These are phyloP conservation scores for Clarias platycephalus DNA, from an alignment of 2,797 vertebrate species.

Conservation along the genomic window DNA sequence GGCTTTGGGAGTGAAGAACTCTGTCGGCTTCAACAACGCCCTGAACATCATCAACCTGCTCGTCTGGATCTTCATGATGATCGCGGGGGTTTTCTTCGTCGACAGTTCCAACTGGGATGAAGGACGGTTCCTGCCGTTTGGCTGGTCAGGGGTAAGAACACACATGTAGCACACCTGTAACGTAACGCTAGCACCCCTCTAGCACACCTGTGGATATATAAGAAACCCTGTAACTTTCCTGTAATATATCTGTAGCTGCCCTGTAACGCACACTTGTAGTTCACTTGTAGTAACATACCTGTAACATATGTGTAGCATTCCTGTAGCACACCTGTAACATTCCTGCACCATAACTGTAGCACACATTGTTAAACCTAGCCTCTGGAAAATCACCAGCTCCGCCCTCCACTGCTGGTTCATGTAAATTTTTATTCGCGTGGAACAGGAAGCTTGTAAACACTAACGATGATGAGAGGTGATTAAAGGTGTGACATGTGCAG, in stretches of 20 bases:
- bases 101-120: constrained; percentile 91
- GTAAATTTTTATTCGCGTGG: neutral
- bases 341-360: neutral
- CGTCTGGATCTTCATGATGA: constrained; percentile 98
- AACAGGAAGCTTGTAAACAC: neutral
- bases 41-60: constrained; percentile 93
- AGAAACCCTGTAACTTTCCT: neutral
- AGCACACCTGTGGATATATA: neutral
- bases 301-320: neutral
- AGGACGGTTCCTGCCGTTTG: constrained; percentile 89
- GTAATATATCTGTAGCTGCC: neutral
- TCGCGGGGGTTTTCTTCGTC: constrained; percentile 91
- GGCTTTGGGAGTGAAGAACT: constrained; percentile 95
- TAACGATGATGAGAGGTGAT: neutral
- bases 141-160: constrained; percentile 93
- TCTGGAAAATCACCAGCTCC: neutral
- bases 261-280: neutral
- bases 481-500: constrained; percentile 64
- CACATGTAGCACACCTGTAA: neutral
- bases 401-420: neutral
- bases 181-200: neutral
- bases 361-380: too few relatives aligned
- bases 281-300: neutral
- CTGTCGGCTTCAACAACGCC: constrained; percentile 93
- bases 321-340: neutral